Conservation (phyloP, 2,797 vertebrate genomes). For the Falco novaeseelandiae region DNA sequence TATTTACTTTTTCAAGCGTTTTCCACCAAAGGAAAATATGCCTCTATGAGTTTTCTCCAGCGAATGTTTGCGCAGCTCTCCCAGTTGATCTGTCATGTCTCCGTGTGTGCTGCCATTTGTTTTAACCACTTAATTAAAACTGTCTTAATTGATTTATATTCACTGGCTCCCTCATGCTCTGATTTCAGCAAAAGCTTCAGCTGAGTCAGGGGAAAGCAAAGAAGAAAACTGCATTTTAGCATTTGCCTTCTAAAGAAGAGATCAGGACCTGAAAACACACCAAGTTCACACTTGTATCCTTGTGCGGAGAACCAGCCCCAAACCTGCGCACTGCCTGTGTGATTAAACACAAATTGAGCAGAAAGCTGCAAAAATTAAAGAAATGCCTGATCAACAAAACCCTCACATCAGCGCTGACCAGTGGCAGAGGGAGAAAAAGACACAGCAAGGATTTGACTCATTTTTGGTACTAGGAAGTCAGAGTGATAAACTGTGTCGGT, state of each 20-base stretch:
- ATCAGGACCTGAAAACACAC: neutral
- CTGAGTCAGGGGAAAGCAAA: neutral
- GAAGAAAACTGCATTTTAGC: neutral
- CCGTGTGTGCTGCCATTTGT: neutral
- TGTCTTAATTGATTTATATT: neutral
- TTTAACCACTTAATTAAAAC: neutral
- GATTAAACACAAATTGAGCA: neutral
- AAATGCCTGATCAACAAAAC: neutral
- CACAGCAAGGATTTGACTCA: neutral
- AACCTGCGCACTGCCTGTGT: neutral
- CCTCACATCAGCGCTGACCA: neutral
- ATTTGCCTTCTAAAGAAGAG: neutral
- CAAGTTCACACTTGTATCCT: accelerated
- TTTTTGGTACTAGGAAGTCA: neutral
- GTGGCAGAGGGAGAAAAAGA: neutral
- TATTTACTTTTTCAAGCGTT: neutral
- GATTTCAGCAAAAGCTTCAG: neutral
- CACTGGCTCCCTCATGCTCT: neutral
- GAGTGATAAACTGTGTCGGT: neutral
- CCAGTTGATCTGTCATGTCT: neutral
- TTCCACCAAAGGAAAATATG: neutral
- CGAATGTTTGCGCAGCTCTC: neutral
- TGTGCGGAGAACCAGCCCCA: neutral
- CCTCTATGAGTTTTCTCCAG: neutral
- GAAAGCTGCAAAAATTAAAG: neutral